Evolutionary conservation across 2,888 invertebrate species (phyloP).

Genomic region (Tethea ocularis): DNA sequence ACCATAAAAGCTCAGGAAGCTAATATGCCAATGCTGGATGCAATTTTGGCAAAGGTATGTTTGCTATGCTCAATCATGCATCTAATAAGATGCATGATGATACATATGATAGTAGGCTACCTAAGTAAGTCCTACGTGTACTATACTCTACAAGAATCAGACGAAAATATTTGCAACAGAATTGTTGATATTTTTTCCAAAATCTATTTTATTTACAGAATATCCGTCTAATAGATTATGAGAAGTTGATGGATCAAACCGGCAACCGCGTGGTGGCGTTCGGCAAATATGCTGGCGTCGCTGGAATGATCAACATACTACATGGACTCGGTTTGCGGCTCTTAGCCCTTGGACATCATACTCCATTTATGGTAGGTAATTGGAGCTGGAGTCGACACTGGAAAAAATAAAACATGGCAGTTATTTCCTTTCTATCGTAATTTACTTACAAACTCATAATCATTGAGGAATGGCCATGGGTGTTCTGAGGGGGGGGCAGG

Average conservation of each 20-base stretch:
- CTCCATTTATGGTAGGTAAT: slow-evolving; percentile 95
- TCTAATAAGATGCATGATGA: too few relatives aligned
- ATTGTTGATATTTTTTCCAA: neutral
- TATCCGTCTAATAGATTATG: slow-evolving; percentile 98
- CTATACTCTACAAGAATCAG: too few relatives aligned
- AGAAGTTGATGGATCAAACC: slow-evolving; percentile 94
- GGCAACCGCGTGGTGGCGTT: slow-evolving; percentile 98
- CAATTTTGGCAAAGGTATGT: slow-evolving; percentile 94
- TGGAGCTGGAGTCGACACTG: neutral
- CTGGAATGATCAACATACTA: slow-evolving; percentile 99
- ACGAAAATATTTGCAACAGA: too few relatives aligned
- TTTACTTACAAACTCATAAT: too few relatives aligned
- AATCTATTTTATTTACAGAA: slow-evolving; percentile 81
- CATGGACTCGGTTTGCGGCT: slow-evolving; percentile 97
- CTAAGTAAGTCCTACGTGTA: too few relatives aligned
- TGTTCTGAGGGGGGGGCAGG: too few relatives aligned
- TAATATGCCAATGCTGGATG: slow-evolving; percentile 98
- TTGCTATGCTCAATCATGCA: slow-evolving; percentile 14
- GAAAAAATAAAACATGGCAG: too few relatives aligned
- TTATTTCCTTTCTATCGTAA: too few relatives aligned
- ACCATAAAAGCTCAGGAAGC: slow-evolving; percentile 99
- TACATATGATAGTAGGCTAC: too few relatives aligned
- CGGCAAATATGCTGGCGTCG: slow-evolving; percentile 99
- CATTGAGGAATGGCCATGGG: too few relatives aligned
- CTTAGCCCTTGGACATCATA: slow-evolving; percentile 98